Evolutionary conservation across 2,113 vertebrate species (phyloP).

Genomic region (Dinomys branickii): DNA sequence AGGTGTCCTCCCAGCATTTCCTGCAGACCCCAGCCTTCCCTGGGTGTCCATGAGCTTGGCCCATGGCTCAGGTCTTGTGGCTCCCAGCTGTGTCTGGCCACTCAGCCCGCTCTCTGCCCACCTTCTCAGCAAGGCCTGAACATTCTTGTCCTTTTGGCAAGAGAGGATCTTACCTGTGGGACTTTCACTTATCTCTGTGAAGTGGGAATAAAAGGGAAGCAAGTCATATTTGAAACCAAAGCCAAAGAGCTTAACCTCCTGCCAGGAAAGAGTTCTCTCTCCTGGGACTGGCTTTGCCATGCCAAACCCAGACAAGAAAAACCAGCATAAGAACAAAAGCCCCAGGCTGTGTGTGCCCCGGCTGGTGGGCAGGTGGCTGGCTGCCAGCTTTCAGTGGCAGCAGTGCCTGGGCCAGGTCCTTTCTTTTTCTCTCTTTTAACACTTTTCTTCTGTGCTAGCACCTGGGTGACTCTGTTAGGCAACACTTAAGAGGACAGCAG

Average conservation of each 20-base stretch:
- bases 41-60: neutral
- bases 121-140: neutral
- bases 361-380: neutral
- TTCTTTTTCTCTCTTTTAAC: neutral
- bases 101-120: neutral
- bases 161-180: neutral
- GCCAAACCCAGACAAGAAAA: constrained; percentile 38
- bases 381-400: neutral
- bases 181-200: neutral
- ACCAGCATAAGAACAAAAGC: neutral
- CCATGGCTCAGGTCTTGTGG: fast-evolving
- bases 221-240: constrained; percentile 6
- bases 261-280: neutral
- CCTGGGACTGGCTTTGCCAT: neutral
- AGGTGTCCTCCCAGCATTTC: fast-evolving
- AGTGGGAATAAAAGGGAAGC: neutral
- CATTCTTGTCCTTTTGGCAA: neutral
- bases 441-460: neutral
- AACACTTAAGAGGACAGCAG: neutral
- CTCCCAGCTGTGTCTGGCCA: too few species aligned
- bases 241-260: constrained; percentile 24
- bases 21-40: fast-evolving
- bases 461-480: neutral
- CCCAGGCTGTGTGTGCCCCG: fast-evolving
- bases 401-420: neutral